Base-by-base conservation (phyloP, 2,113 vertebrate species). In the Centropristis striata region DNA sequence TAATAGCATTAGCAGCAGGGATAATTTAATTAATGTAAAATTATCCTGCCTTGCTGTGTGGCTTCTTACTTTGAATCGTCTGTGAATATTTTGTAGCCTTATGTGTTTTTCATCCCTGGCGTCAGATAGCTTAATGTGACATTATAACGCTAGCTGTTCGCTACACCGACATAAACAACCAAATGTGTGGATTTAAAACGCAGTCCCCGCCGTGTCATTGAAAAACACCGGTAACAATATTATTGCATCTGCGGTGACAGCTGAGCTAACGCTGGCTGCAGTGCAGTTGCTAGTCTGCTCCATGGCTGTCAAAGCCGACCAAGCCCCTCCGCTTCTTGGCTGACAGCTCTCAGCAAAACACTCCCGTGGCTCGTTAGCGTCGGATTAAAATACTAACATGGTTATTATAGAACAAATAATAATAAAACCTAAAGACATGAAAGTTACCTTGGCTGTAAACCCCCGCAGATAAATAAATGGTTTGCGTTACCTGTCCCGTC, bases 401-500 rank as follows among this genome's bases (percentile, higher is more conserved):
- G 8, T 10, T n/a, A 2, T 13, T 23, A 46, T 8, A 28, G 4
- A 4, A 1, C 1, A 32, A 39, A 50, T 32, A 32, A 32, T 32
- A 50, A 60, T 1, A 16, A 15, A 44, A 55, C 1, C 44, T 41
- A 11, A 9, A 8, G 20, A 16, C 50, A 21, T 39, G 32, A 42
- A 47, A n/a, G 51, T 78, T 78, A 91, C 80, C 83, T 65, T 83
- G 76, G 46, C 81, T 20, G 65, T 20, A 71, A 80, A 72, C 44
- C 46, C n/a, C 68, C 54, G 69, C 42, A 7, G 64, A 46, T 41
- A 42, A 70, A 46, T 41, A 42, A 70, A 60, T 13, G 50, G 23
- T 88, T 78, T 76, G 84, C 82, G 80, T 54, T 91, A 92, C 90
- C 91, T 90, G 86, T 87, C 78, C 81, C 60, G 87, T 90, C 87